phyloP scores from a whole-genome alignment of 1,140 invertebrate species.

The Pentalonia nigronervosa region DNA sequence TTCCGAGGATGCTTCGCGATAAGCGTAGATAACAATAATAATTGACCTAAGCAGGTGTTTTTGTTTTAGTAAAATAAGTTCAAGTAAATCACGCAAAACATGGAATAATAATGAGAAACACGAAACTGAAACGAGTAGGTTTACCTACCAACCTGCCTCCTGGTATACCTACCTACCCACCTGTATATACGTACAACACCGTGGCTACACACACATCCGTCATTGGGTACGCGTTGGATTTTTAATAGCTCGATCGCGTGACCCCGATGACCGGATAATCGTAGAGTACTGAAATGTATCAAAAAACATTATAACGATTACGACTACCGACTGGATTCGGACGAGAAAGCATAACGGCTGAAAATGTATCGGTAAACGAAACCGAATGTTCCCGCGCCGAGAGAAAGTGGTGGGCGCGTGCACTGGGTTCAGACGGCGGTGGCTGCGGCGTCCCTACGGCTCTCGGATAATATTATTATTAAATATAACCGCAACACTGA shows the following conservation, averaged over 20 bases:
- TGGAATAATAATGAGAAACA: not conserved
- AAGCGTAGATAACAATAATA: not conserved
- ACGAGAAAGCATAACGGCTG: constrained; percentile 51
- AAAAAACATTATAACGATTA: constrained; percentile 30
- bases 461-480: not conserved
- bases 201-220: too few species aligned
- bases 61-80: not conserved
- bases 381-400: constrained; percentile 25
- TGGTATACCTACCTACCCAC: not conserved
- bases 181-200: not conserved
- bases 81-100: not conserved
- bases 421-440: not conserved
- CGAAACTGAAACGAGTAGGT: not conserved
- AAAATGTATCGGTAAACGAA: constrained; percentile 42
- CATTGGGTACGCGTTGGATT: not conserved
- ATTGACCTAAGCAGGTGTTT: not conserved
- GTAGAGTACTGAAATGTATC: constrained; percentile 26
- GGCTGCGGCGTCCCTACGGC: constrained; percentile 40
- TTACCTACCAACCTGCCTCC: not conserved
- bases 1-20: not conserved
- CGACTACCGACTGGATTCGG: not conserved
- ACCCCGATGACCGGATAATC: constrained; percentile 34
- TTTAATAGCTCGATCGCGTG: constrained; percentile 24
- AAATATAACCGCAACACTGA: not conserved
- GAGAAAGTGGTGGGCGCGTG: constrained; percentile 52